phyloP scores from a whole-genome alignment of 2,797 vertebrate genomes.

The Ptychobarbus kaznakovi region DNA sequence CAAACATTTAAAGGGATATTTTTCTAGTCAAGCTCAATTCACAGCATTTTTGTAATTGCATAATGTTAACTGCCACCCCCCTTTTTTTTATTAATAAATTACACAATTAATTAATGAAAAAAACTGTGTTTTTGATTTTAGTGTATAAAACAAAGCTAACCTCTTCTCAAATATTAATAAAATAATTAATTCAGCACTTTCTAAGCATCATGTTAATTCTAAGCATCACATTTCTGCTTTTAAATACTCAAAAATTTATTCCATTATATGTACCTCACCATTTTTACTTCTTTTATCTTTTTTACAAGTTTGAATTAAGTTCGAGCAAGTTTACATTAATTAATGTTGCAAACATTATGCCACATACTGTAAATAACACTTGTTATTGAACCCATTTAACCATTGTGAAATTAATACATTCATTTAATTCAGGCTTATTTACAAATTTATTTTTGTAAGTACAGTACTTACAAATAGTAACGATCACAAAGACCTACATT shows the following conservation, averaged over 20 bases:
- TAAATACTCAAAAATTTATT: not conserved
- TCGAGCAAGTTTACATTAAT: not conserved
- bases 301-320: not conserved
- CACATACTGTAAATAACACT: not conserved
- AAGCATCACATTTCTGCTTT: not conserved
- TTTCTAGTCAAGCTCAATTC: not conserved
- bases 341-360: not conserved
- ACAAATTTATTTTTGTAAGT: too few species aligned
- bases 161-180: not conserved
- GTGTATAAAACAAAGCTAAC: not conserved
- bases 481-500: not conserved
- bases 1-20: not conserved
- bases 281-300: not conserved
- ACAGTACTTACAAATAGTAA: not conserved
- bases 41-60: not conserved
- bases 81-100: too few species aligned
- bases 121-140: not conserved
- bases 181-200: not conserved
- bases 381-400: not conserved
- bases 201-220: too few species aligned
- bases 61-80: not conserved
- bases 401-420: not conserved
- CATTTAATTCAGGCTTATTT: not conserved
- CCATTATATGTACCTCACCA: not conserved
- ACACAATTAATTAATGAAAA: too few species aligned